Conservation (phyloP, 2,888 invertebrate genomes). For the Xestia rhomboidea region DNA sequence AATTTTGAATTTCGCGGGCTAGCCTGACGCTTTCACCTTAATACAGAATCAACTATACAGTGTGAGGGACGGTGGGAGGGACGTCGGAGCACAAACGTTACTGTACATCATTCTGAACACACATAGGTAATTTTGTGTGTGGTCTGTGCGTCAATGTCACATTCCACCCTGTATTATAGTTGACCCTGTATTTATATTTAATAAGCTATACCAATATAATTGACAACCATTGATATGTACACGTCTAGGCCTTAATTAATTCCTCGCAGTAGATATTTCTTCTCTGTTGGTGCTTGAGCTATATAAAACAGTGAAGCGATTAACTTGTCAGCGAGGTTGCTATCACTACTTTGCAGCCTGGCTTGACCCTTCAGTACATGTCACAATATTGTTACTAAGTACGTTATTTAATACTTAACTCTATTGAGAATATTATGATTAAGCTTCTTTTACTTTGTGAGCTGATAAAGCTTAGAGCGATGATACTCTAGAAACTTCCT, state of each 20-base stretch:
- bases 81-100: too few species aligned
- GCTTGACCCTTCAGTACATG: background rate
- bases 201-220: background rate
- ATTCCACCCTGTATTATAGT: background rate
- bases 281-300: background rate
- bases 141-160: too few species aligned
- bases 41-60: background rate
- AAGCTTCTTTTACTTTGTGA: background rate
- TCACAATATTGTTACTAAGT: constrained; percentile 3
- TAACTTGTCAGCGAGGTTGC: background rate
- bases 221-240: background rate
- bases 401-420: background rate
- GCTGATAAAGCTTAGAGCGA: background rate
- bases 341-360: background rate
- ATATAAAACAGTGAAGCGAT: background rate
- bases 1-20: too few species aligned
- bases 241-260: background rate
- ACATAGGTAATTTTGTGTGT: too few species aligned
- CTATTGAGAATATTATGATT: background rate
- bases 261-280: background rate
- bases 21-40: too few species aligned
- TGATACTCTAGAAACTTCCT: too few species aligned
- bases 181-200: background rate
- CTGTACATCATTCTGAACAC: too few species aligned
- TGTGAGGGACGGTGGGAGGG: too few species aligned